Percentiles rank a stretch among this genome's conserved stretches.
phyloP scores from a whole-genome alignment of 2,888 invertebrate genomes.

The Drosophila tanythrix region DNA sequence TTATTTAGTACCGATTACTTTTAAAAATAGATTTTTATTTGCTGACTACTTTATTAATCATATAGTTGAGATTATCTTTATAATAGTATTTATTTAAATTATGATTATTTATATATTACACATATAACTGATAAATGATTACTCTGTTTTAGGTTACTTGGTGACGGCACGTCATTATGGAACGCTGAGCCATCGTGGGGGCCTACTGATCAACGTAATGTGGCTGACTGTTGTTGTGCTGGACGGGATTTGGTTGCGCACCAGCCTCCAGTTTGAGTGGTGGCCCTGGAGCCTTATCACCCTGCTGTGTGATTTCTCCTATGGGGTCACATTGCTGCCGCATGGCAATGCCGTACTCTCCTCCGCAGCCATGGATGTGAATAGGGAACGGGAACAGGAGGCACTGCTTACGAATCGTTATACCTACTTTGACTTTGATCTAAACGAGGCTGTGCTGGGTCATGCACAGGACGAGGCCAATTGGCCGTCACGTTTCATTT shows the following conservation, averaged over 20 bases:
- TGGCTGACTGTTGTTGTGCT: slow-evolving; percentile 90
- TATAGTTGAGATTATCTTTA: not conserved
- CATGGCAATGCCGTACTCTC: slow-evolving; percentile 85
- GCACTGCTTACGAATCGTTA: slow-evolving; percentile 87
- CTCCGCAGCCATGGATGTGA: not conserved
- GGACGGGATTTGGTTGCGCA: slow-evolving; percentile 89
- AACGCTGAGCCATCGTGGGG: slow-evolving; percentile 90
- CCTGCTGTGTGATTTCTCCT: slow-evolving; percentile 88
- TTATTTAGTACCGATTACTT: too few species aligned
- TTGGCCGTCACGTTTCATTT: slow-evolving; percentile 90
- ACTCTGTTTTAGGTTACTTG: slow-evolving; percentile 83
- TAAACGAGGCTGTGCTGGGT: slow-evolving; percentile 90
- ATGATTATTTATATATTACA: not conserved
- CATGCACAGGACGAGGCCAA: slow-evolving; percentile 92
- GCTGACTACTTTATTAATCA: not conserved
- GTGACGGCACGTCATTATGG: slow-evolving; percentile 88
- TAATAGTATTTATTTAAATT: not conserved
- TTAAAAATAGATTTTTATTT: too few species aligned
- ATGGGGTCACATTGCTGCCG: slow-evolving; percentile 90
- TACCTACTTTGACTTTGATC: slow-evolving; percentile 88
- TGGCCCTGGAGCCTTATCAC: slow-evolving; percentile 88
- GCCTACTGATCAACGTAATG: slow-evolving; percentile 88
- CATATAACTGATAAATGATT: not conserved
- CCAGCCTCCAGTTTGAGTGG: slow-evolving; percentile 86
- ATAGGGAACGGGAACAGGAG: slow-evolving; percentile 86